These are phyloP conservation scores for Trachemys scripta DNA, from an alignment of 2,113 vertebrate genomes.

Conservation along the genomic window DNA sequence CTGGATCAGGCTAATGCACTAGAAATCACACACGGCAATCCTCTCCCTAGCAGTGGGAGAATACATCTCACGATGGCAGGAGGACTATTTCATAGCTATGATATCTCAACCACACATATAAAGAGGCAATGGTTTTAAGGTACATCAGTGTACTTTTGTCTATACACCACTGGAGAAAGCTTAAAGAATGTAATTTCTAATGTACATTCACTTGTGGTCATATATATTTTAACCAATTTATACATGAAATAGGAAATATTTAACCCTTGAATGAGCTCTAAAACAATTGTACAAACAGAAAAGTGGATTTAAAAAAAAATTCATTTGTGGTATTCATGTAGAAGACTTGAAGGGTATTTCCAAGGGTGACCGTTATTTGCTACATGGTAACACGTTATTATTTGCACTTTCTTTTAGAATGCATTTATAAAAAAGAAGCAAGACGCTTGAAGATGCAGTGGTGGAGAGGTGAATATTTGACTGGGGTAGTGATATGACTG, in stretches of 20 bases:
- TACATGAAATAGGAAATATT: neutral
- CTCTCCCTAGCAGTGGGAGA: neutral
- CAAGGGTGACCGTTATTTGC: neutral
- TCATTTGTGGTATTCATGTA: neutral
- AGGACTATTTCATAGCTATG: neutral
- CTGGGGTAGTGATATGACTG: neutral
- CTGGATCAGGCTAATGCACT: neutral
- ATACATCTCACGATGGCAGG: neutral
- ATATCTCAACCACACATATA: neutral
- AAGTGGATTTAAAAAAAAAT: neutral
- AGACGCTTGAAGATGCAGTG: neutral
- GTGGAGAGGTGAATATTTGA: accelerated
- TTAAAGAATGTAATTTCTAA: constrained; percentile 1
- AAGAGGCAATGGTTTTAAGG: neutral
- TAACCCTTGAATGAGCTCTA: constrained; percentile 41
- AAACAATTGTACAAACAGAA: neutral
- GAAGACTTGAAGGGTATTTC: neutral
- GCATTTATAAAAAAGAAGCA: neutral
- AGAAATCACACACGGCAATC: neutral
- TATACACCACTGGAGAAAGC: neutral
- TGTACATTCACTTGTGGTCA: neutral
- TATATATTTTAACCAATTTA: neutral
- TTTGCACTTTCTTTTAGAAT: accelerated
- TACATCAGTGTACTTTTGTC: neutral
- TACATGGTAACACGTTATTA: neutral